phyloP scores from a whole-genome alignment of 1,140 invertebrate genomes.

The Hylyphantes graminicola region DNA sequence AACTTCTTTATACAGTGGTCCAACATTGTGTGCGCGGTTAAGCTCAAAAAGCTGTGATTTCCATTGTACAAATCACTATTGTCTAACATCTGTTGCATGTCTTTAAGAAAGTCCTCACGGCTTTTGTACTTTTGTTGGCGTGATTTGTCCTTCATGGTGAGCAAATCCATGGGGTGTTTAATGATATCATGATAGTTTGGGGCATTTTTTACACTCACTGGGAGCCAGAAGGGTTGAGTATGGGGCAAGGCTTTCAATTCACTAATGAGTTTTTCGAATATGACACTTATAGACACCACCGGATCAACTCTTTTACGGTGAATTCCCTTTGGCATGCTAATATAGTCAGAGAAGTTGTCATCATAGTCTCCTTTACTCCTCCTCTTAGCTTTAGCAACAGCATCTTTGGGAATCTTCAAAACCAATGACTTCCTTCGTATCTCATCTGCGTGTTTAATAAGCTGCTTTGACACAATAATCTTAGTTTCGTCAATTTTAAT shows the following conservation, averaged over 20 bases:
- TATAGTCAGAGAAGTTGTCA: conserved; percentile 84
- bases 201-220: conserved; percentile 93
- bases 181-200: conserved; percentile 95
- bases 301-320: conserved; percentile 95
- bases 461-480: conserved; percentile 63
- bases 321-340: conserved; percentile 83
- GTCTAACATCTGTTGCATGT: conserved; percentile 95
- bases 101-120: conserved; percentile 91
- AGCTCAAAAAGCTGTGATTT: conserved; percentile 82
- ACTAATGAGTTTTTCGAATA: conserved; percentile 92
- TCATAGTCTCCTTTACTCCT: conserved; percentile 73
- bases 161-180: conserved; percentile 94
- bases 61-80: conserved; percentile 96
- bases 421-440: conserved; percentile 81
- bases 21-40: conserved; percentile 87
- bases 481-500: conserved; percentile 89
- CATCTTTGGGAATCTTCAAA: conserved; percentile 86
- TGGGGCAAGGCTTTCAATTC: conserved; percentile 92
- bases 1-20: conserved; percentile 85
- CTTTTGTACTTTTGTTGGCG: conserved; percentile 92
- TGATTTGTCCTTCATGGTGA: conserved; percentile 93
- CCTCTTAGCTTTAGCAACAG: conserved; percentile 74
- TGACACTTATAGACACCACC: conserved; percentile 90
- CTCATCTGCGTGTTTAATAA: conserved; percentile 79
- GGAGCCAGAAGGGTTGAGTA: conserved; percentile 89